Conservation (phyloP, 1,140 invertebrate species). For the Vanessa atalanta region DNA sequence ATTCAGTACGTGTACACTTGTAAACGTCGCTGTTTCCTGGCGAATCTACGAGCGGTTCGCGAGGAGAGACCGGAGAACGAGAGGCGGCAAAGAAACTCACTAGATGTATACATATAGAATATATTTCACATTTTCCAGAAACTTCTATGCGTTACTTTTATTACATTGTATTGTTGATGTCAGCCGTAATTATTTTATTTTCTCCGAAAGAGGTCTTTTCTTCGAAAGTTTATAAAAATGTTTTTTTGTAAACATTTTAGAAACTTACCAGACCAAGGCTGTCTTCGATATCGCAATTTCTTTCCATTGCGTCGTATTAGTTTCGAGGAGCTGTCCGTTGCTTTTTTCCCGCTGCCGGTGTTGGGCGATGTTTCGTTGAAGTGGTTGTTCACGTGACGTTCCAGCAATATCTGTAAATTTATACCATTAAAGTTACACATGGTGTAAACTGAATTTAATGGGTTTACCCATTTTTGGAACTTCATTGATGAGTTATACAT, state of each 20-base stretch:
- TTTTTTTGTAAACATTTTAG: neutral
- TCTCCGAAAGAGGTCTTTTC: too few species aligned
- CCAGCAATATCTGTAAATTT: slow-evolving; percentile 87
- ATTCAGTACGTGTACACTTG: neutral
- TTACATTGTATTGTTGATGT: too few species aligned
- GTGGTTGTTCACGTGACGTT: slow-evolving; percentile 96
- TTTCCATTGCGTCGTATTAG: slow-evolving; percentile 92
- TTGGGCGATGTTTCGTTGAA: slow-evolving; percentile 85
- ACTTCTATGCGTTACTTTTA: too few species aligned
- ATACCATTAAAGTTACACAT: slow-evolving; percentile 8
- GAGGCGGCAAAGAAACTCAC: too few species aligned
- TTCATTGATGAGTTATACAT: neutral
- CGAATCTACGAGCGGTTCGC: neutral
- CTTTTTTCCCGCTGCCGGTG: slow-evolving; percentile 82
- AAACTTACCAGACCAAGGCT: slow-evolving; percentile 89
- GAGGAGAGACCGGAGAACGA: too few species aligned
- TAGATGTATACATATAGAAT: too few species aligned
- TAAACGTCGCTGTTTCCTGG: too few species aligned
- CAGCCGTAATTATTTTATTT: too few species aligned
- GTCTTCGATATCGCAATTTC: slow-evolving; percentile 89
- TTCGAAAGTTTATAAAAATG: too few species aligned
- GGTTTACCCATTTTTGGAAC: neutral
- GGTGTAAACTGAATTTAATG: neutral
- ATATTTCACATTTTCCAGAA: too few species aligned
- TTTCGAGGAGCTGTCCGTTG: slow-evolving; percentile 85